Percentiles rank a stretch among this genome's conserved stretches.
Evolutionary conservation across 1,140 invertebrate genomes (phyloP).

Genomic region (Drosophila persimilis): DNA sequence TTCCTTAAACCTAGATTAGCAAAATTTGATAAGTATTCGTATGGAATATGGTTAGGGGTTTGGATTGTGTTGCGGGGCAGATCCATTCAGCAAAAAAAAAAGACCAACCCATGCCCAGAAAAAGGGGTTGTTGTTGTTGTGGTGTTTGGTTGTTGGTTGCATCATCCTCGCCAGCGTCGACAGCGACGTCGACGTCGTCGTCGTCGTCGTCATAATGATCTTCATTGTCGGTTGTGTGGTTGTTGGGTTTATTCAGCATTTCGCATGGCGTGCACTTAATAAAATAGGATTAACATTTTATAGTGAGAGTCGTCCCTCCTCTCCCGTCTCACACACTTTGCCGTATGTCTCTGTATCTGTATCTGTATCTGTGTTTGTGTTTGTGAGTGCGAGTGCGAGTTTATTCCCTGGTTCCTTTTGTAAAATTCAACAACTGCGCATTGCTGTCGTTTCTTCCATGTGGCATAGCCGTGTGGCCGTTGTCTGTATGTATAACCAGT

Average conservation of each 20-base stretch:
- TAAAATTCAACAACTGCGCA: conserved; percentile 60
- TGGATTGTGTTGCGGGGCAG: background rate
- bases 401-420: conserved; percentile 31
- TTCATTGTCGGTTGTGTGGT: conserved; percentile 45
- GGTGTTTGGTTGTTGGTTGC: conserved; percentile 1
- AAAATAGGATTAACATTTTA: conserved; percentile 80
- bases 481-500: conserved; percentile 60
- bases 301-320: conserved; percentile 40
- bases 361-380: conserved; percentile 12
- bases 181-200: no score
- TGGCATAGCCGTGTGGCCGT: conserved; percentile 12
- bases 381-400: conserved; percentile 6
- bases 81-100: conserved; percentile 30
- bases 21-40: conserved; percentile 31
- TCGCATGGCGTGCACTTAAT: conserved; percentile 70
- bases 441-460: conserved; percentile 49
- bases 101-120: conserved; percentile 36
- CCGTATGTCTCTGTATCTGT: conserved; percentile 27
- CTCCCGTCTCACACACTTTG: background rate
- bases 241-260: conserved; percentile 32
- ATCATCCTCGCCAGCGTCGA: conserved; percentile 27
- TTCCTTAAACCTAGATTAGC: conserved; percentile 40
- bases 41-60: conserved; percentile 5
- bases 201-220: conserved; percentile 39
- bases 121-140: conserved; percentile 45